Evolutionary conservation across 1,140 invertebrate species (phyloP).

Genomic region (Zelostemma sp.): DNA sequence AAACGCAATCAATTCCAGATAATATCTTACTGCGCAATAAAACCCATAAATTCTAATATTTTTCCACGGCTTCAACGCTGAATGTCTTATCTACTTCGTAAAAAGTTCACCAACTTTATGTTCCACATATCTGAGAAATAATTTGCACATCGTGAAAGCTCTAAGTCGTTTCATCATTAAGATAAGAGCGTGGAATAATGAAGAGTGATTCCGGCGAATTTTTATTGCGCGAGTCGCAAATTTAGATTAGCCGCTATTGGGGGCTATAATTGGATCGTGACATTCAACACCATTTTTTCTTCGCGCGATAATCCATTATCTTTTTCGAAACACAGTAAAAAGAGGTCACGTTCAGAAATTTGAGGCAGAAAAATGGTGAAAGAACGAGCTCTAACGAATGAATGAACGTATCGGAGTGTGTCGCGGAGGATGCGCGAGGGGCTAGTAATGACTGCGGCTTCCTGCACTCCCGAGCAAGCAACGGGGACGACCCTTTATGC

Average conservation of each 20-base stretch:
- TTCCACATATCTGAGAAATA: neutral
- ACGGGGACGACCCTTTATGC: constrained; percentile 55
- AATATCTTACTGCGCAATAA: neutral
- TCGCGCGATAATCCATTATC: neutral
- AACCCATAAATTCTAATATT: neutral
- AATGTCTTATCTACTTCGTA: neutral
- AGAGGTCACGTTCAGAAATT: constrained; percentile 33
- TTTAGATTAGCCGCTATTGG: neutral
- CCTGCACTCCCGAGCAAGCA: constrained; percentile 61
- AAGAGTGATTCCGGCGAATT: neutral
- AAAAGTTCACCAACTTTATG: neutral
- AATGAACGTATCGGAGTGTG: constrained; percentile 63
- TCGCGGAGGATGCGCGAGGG: constrained; percentile 60
- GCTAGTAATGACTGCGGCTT: constrained; percentile 66
- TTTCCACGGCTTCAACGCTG: too few relatives aligned
- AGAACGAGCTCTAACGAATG: constrained; percentile 38
- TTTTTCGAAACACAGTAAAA: constrained; percentile 7
- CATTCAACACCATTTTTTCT: neutral
- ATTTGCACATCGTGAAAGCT: constrained; percentile 1
- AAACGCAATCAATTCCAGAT: neutral
- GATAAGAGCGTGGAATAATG: constrained; percentile 1
- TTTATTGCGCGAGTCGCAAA: neutral
- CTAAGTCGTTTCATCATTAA: neutral
- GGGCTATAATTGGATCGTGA: neutral
- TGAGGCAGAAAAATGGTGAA: constrained; percentile 34